A percentile compares a stretch with the other conserved stretches of the same genome.
phyloP scores from a whole-genome alignment of 2,888 invertebrate species.

The Tetragonula carbonaria region DNA sequence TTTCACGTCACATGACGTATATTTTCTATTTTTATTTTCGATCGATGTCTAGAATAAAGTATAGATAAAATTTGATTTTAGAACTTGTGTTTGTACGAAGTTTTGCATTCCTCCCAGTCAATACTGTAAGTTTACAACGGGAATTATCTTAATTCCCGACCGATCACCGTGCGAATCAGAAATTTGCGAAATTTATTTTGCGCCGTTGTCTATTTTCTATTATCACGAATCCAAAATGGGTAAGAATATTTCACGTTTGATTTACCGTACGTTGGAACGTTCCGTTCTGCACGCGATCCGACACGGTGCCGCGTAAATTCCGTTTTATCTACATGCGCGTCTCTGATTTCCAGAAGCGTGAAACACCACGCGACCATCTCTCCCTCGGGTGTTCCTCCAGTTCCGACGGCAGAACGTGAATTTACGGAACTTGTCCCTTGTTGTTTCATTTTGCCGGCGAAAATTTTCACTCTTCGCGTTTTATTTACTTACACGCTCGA shows the following conservation, averaged over 20 bases:
- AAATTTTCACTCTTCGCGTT: too few relatives aligned
- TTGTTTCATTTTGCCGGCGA: background rate
- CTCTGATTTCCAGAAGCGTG: conserved; percentile 29
- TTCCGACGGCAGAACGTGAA: background rate
- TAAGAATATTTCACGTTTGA: conserved; percentile 32
- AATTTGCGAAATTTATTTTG: background rate
- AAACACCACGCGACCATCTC: conserved; percentile 9
- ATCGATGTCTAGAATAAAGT: too few relatives aligned
- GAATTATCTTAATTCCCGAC: background rate
- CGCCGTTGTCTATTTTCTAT: background rate
- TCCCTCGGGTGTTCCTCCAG: background rate
- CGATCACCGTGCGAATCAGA: background rate
- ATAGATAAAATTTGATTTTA: too few relatives aligned
- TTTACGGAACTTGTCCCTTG: conserved; percentile 1
- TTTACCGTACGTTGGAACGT: conserved; percentile 22
- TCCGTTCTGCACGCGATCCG: conserved; percentile 31
- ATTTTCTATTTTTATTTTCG: too few relatives aligned
- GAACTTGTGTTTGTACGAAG: too few relatives aligned
- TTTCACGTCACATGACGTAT: too few relatives aligned
- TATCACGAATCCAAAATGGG: background rate
- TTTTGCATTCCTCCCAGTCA: too few relatives aligned
- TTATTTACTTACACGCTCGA: background rate
- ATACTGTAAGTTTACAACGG: background rate
- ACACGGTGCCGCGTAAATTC: conserved; percentile 35
- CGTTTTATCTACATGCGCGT: conserved; percentile 19